These are phyloP conservation scores for Parapsyche elsis DNA, from an alignment of 1,140 invertebrate genomes.

Conservation along the genomic window DNA sequence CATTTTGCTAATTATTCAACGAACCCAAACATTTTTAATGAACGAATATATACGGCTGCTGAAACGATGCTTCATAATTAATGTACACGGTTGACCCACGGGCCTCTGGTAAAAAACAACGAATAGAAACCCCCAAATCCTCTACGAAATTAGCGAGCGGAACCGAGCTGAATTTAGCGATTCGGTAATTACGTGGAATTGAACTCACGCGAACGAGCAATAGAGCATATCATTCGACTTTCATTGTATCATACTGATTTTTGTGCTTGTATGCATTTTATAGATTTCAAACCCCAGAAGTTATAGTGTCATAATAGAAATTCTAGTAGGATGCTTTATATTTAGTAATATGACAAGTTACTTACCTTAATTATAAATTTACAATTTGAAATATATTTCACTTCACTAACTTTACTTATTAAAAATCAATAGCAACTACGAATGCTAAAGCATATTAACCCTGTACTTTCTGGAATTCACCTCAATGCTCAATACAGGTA, in stretches of 20 bases:
- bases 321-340: too few species aligned
- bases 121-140: background rate
- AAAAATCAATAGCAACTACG: too few species aligned
- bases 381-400: too few species aligned
- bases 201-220: background rate
- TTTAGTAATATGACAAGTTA: too few species aligned
- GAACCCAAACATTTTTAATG: slow-evolving; percentile 12
- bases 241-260: background rate
- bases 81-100: slow-evolving; percentile 15
- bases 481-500: too few species aligned
- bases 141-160: background rate
- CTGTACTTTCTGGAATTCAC: too few species aligned
- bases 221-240: background rate
- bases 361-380: too few species aligned
- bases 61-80: slow-evolving; percentile 29
- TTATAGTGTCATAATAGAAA: background rate
- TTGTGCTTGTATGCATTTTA: too few species aligned
- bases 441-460: too few species aligned
- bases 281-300: too few species aligned
- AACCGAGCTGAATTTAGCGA: slow-evolving; percentile 9
- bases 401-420: too few species aligned
- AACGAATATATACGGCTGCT: background rate
- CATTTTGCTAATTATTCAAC: slow-evolving; percentile 25
- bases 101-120: background rate
- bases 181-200: slow-evolving; percentile 1